Percentiles rank a stretch among this genome's conserved stretches.
Conservation (phyloP, 2,797 vertebrate genomes). For the Coluber constrictor region DNA sequence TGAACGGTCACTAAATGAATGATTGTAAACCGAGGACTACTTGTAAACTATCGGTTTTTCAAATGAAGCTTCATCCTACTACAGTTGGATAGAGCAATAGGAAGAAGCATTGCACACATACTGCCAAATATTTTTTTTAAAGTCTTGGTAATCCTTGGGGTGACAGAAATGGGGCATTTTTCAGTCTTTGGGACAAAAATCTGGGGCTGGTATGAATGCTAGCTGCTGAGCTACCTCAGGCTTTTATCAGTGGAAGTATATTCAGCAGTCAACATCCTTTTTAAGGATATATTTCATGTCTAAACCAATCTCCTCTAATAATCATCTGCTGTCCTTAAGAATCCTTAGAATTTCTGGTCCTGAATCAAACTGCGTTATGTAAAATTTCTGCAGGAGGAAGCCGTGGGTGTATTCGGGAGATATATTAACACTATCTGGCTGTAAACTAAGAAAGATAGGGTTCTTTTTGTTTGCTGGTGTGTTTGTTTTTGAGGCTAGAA, state of each 20-base stretch:
- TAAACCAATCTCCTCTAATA: neutral
- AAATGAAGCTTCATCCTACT: neutral
- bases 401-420: neutral
- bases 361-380: neutral
- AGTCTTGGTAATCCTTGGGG: neutral
- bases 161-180: neutral
- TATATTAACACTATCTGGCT: neutral
- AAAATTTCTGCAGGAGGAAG: neutral
- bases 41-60: neutral
- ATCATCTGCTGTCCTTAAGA: neutral
- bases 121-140: neutral
- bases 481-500: neutral
- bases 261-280: neutral
- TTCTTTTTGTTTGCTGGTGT: neutral
- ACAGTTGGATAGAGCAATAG: neutral
- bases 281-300: neutral
- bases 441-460: neutral
- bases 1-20: no score
- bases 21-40: no score
- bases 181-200: neutral
- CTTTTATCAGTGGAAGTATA: neutral
- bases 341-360: neutral
- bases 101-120: neutral
- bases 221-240: neutral
- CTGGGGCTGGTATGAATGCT: neutral